Percentiles rank a stretch among this genome's conserved stretches.
Conservation (phyloP, 2,888 invertebrate species). For the Camptogramma bilineatum region DNA sequence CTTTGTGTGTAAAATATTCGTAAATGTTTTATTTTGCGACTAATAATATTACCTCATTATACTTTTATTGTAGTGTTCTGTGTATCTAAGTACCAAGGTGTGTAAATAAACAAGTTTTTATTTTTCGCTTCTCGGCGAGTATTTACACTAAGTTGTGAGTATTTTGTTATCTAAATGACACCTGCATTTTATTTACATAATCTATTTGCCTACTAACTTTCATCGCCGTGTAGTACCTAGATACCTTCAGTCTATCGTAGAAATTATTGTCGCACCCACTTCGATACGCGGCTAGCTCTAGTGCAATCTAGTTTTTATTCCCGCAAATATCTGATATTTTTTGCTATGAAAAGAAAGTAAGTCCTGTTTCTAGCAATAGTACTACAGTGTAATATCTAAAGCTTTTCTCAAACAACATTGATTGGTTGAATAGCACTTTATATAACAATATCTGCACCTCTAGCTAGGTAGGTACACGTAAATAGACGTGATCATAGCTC, state of each 20-base stretch:
- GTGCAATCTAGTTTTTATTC: not conserved
- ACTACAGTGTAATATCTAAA: not conserved
- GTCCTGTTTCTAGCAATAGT: conserved; percentile 3
- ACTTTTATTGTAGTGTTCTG: conserved; percentile 2
- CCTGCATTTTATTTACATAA: not conserved
- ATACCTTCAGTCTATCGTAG: not conserved
- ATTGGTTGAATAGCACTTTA: conserved; percentile 1
- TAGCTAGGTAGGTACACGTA: not conserved
- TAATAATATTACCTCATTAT: conserved; percentile 11
- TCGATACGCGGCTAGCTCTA: not conserved
- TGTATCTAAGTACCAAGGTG: conserved; percentile 21
- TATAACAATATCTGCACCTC: too few relatives aligned
- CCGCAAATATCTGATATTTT: not conserved
- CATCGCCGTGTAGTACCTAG: not conserved
- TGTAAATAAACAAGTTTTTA: conserved; percentile 18
- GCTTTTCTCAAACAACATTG: not conserved
- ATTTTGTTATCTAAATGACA: not conserved
- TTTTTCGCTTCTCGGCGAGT: conserved; percentile 1
- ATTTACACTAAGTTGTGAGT: not conserved
- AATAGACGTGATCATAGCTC: too few relatives aligned
- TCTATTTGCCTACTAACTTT: not conserved
- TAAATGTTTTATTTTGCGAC: not conserved
- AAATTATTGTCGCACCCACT: not conserved
- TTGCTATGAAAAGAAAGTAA: conserved; percentile 24
- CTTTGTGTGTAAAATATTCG: not conserved